Evolutionary conservation across 2,113 vertebrate species (phyloP).

Genomic region (Epinephelus cyanopodus): DNA sequence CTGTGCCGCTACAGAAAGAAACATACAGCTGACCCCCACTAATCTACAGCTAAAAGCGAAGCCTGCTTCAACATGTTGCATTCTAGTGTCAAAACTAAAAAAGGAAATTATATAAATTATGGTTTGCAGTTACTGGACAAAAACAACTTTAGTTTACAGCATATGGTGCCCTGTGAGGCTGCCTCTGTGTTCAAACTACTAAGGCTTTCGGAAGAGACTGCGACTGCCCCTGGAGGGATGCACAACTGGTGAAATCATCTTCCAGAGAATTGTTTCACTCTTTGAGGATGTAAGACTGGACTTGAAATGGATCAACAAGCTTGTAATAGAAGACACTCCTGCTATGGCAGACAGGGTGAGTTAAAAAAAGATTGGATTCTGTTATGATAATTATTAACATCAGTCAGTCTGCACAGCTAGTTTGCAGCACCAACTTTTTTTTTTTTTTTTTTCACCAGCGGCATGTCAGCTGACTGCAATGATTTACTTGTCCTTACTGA

Average conservation of each 20-base stretch:
- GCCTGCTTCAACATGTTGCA: background rate
- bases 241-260: conserved; percentile 32
- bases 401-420: conserved; percentile 40
- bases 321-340: background rate
- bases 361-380: conserved; percentile 17
- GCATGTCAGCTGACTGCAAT: background rate
- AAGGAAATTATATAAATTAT: background rate
- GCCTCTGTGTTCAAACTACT: background rate
- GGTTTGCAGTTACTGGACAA: background rate
- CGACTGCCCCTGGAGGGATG: conserved; percentile 9
- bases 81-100: background rate
- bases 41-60: conserved; percentile 4
- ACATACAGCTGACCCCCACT: background rate
- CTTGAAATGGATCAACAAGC: conserved; percentile 22
- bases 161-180: background rate
- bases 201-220: conserved; percentile 11
- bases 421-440: conserved; percentile 19
- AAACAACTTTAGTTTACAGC: background rate
- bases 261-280: conserved; percentile 14
- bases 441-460: conserved; percentile 13
- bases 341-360: conserved; percentile 13
- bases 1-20: background rate
- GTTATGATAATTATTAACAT: conserved; percentile 41
- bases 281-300: conserved; percentile 31
- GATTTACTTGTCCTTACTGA: conserved; percentile 24